Evolutionary conservation across 2,797 vertebrate genomes (phyloP).

Genomic region (Kryptopterus vitreolus): DNA sequence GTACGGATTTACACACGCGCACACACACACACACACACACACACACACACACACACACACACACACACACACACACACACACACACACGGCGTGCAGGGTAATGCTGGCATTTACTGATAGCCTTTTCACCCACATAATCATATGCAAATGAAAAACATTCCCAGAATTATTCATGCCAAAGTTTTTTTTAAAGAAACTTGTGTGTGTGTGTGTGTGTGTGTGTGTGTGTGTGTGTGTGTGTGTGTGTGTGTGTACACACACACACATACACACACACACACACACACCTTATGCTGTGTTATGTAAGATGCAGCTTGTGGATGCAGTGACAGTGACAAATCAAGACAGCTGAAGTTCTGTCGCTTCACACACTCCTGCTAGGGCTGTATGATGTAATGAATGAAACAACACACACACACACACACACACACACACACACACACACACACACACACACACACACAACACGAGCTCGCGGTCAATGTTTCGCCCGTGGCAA

Average conservation of each 20-base stretch:
- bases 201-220: too few relatives aligned
- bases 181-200: constrained; percentile 1
- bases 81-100: constrained; percentile 39
- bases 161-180: constrained; percentile 13
- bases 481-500: background rate
- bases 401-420: constrained; percentile 28
- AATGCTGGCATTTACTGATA: constrained; percentile 46
- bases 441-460: constrained; percentile 12
- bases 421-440: constrained; percentile 31
- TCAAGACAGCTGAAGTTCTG: constrained; percentile 40
- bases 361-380: constrained; percentile 44
- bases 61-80: constrained; percentile 43
- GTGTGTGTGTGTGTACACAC: constrained; percentile 30
- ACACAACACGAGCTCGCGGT: background rate
- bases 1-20: constrained; percentile 37
- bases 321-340: constrained; percentile 31
- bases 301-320: constrained; percentile 21
- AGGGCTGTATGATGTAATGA: constrained; percentile 37
- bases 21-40: constrained; percentile 43
- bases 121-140: constrained; percentile 36
- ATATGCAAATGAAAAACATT: constrained; percentile 29
- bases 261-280: background rate
- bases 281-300: constrained; percentile 15
- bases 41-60: constrained; percentile 45
- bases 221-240: too few relatives aligned